Percentiles rank a stretch among this genome's conserved stretches.
phyloP scores from a whole-genome alignment of 2,888 invertebrate genomes.

The Amphipyra tragopoginis region DNA sequence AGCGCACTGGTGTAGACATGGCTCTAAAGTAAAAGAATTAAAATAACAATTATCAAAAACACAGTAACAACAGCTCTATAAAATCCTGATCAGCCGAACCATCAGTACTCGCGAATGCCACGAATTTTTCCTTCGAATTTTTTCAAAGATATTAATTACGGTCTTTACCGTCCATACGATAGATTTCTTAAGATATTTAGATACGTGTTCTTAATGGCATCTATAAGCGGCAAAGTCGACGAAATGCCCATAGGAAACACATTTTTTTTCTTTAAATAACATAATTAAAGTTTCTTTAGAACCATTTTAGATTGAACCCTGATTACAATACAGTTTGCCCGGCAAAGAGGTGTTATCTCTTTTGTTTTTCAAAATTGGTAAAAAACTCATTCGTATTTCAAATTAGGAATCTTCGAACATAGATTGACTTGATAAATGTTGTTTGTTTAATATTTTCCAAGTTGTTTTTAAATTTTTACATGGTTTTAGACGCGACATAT shows the following conservation, averaged over 20 bases:
- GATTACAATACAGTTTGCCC: conserved; percentile 42
- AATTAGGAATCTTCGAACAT: conserved; percentile 55
- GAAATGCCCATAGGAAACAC: conserved; percentile 76
- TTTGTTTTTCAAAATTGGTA: conserved; percentile 18
- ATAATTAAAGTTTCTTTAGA: conserved; percentile 73
- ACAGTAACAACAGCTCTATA: conserved; percentile 64
- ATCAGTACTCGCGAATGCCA: conserved; percentile 75
- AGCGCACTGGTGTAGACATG: too few relatives aligned
- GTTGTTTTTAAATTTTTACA: conserved; percentile 22
- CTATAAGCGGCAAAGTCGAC: conserved; percentile 70
- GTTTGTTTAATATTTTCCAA: conserved; percentile 16
- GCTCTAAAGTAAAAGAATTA: too few relatives aligned
- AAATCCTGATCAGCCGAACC: conserved; percentile 43
- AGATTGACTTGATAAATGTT: conserved; percentile 45
- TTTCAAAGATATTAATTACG: conserved; percentile 81
- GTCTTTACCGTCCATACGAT: conserved; percentile 74
- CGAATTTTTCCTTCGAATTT: conserved; percentile 77
- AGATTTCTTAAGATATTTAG: conserved; percentile 80
- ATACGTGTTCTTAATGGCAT: conserved; percentile 81
- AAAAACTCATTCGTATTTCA: conserved; percentile 31
- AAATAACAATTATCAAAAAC: neutral
- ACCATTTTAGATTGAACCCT: conserved; percentile 60
- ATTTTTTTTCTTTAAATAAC: conserved; percentile 80
- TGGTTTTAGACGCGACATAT: conserved; percentile 11
- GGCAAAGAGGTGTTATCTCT: conserved; percentile 62